Evolutionary conservation across 2,888 invertebrate species (phyloP).

Genomic region (Loripinus fragilis): DNA sequence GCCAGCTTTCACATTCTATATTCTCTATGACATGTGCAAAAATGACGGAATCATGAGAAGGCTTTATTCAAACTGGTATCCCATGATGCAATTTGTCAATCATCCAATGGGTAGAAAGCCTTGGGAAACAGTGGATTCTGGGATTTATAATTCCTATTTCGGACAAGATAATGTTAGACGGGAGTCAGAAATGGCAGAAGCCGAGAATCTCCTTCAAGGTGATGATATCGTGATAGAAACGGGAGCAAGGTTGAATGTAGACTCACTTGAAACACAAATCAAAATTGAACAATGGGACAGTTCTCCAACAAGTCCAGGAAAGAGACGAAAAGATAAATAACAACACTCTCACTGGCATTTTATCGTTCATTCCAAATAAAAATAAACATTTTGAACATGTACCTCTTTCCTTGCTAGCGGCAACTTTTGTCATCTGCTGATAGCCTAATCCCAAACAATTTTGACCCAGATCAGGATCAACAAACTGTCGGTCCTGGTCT

Average conservation of each 20-base stretch:
- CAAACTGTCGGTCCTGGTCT: no score
- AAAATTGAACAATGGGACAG: constrained; percentile 58
- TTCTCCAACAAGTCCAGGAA: constrained; percentile 59
- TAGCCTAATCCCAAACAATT: no score
- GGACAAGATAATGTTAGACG: not conserved
- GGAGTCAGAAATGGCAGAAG: not conserved
- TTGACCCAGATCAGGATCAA: no score
- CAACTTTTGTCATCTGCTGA: no score
- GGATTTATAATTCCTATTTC: constrained; percentile 51
- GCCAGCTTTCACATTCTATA: constrained; percentile 78
- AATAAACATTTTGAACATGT: no score
- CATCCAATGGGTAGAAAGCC: constrained; percentile 50
- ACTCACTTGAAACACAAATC: not conserved
- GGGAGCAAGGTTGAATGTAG: not conserved
- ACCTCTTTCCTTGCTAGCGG: no score
- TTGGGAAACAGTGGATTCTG: constrained; percentile 43
- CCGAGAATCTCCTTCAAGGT: not conserved
- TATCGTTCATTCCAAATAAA: no score
- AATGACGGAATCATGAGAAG: constrained; percentile 66
- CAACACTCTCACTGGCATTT: no score
- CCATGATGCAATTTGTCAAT: constrained; percentile 64
- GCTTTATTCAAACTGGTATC: constrained; percentile 71
- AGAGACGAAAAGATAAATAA: constrained; percentile 28
- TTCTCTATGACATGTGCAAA: constrained; percentile 70
- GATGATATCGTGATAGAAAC: not conserved